Conservation (phyloP, 2,888 invertebrate species). For the Eremobia ochroleuca region DNA sequence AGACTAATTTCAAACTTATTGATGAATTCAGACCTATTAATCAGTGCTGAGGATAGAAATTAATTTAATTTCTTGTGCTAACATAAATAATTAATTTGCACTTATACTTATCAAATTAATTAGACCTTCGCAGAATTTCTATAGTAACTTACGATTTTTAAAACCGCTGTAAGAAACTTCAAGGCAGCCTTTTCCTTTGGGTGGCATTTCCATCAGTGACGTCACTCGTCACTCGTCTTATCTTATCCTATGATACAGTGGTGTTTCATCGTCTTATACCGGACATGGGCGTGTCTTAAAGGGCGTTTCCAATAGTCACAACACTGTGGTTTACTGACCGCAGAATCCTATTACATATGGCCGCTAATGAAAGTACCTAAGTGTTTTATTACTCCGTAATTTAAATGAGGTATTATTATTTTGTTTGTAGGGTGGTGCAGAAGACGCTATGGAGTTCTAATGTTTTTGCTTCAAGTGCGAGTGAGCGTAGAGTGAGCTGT, state of each 20-base stretch:
- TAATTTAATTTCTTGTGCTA: constrained; percentile 6
- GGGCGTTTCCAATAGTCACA: background rate
- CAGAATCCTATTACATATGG: background rate
- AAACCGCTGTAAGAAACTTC: background rate
- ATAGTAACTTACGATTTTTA: background rate
- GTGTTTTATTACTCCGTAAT: background rate
- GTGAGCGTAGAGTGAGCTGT: too few species aligned
- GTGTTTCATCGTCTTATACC: background rate
- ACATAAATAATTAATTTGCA: constrained; percentile 10
- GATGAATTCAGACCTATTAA: background rate
- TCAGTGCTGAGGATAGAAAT: background rate
- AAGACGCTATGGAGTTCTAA: background rate
- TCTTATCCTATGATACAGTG: background rate
- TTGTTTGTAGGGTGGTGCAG: background rate
- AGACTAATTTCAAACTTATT: constrained; percentile 10
- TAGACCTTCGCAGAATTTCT: too few species aligned
- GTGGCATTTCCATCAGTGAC: background rate
- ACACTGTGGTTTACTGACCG: background rate
- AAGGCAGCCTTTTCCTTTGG: background rate
- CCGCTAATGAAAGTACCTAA: background rate
- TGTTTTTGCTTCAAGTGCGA: background rate
- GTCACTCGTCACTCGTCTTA: background rate
- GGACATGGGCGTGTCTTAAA: background rate
- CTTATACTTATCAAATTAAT: background rate
- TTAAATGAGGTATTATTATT: background rate